Base-by-base conservation (phyloP, 2,888 invertebrate genomes). In the Troides aeacus region DNA sequence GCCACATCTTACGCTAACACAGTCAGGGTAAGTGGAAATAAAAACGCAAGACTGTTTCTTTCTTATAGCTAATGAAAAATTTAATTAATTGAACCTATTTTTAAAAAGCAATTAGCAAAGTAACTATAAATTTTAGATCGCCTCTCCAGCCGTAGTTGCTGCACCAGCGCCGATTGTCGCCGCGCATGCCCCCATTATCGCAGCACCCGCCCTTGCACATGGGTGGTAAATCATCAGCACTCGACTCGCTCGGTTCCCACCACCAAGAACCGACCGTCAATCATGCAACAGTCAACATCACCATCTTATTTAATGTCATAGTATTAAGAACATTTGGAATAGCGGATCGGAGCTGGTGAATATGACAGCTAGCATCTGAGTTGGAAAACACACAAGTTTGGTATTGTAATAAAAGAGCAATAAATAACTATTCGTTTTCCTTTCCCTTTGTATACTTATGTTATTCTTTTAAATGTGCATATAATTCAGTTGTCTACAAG, bases 1-100 rank as follows among this genome's bases (percentile, higher is more conserved):
- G 94, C 94, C 74, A 94, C 94, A 75, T 94, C 94, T 74, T 95
- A 95, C 83, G 93, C 95, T 77, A 95, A 94, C 89, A 93, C 94
- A 74, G 93, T 94, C 88, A 94, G 93, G 87, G 94, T 94, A 81
- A 80, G 87, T 62, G 10, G 18, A 12, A 58, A 23, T 23, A 17
- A 70, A 21, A 6, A 63, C 21, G n/a, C 2, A 18, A 15, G 1
- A 17, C 50, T 50, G 18, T 50, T 50, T 50, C 50, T 18, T 1
- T 18, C 15, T 15, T 17, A 50, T 15, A 50, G 10, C 15, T 50
- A 50, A 39, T 39, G 39, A 42, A 12, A 42, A 12, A 15, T 4
- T 1, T 4, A 1, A 46, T 46, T 46, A 1, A 10, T 46, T 7
- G 10, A 8, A 10, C 46, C 15, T 46, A 46, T 46, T 10, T 46